A percentile compares a stretch with the other conserved stretches of the same genome.
Evolutionary conservation across 2,113 vertebrate species (phyloP).

Genomic region (Benitochromis conjunctus): DNA sequence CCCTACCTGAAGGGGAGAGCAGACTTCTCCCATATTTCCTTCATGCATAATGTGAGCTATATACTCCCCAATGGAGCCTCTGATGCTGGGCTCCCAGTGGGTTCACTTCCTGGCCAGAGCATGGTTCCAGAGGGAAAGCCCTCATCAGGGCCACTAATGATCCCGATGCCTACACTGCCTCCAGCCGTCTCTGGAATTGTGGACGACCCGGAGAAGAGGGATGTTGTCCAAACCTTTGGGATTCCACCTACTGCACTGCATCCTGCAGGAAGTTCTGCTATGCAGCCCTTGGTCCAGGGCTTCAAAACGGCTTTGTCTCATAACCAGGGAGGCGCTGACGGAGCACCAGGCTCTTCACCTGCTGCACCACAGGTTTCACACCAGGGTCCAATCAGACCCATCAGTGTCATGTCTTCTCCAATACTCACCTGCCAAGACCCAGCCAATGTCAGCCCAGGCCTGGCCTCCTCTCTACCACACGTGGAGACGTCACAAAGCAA

Average conservation of each 20-base stretch:
- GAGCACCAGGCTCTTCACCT: neutral
- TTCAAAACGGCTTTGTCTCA: constrained; percentile 76
- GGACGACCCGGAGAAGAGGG: constrained; percentile 76
- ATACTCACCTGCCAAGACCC: constrained; percentile 73
- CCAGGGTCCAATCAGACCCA: constrained; percentile 70
- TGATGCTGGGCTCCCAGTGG: constrained; percentile 69
- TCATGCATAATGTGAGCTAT: constrained; percentile 81
- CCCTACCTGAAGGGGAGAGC: constrained; percentile 65
- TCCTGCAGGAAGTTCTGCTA: constrained; percentile 66
- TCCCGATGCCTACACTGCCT: constrained; percentile 71
- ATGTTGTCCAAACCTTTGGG: constrained; percentile 67
- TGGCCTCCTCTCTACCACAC: constrained; percentile 78
- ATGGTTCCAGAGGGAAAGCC: constrained; percentile 72
- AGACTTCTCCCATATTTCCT: constrained; percentile 77
- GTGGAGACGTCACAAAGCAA: constrained; percentile 76
- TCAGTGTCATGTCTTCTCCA: constrained; percentile 73
- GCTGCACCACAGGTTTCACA: constrained; percentile 63
- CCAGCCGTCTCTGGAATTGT: constrained; percentile 61
- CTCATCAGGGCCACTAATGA: constrained; percentile 56
- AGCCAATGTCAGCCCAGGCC: constrained; percentile 28
- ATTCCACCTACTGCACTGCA: constrained; percentile 70
- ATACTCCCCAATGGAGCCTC: constrained; percentile 76
- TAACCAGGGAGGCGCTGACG: constrained; percentile 43
- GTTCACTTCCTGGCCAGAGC: constrained; percentile 65
- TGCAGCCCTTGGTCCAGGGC: constrained; percentile 82